Evolutionary conservation across 2,888 invertebrate species (phyloP).

Genomic region (Orthosia gracilis): DNA sequence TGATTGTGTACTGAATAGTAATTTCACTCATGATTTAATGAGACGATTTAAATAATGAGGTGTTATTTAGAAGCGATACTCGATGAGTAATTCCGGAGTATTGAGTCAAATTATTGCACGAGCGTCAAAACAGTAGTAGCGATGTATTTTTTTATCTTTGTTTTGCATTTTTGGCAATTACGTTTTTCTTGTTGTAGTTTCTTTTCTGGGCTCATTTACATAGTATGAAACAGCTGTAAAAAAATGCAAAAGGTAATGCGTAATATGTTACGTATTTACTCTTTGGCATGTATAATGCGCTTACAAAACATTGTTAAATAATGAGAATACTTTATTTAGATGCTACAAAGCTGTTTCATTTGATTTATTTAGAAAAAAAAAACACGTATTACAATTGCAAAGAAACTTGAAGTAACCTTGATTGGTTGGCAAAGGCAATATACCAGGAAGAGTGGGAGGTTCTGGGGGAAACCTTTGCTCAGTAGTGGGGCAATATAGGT

Average conservation of each 20-base stretch:
- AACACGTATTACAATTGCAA: not conserved
- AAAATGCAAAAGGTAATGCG: not conserved
- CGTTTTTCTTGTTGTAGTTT: not conserved
- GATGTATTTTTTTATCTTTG: not conserved
- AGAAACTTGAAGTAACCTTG: too few relatives aligned
- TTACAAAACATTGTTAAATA: not conserved
- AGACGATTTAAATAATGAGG: conserved; percentile 39
- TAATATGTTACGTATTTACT: not conserved
- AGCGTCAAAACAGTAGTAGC: conserved; percentile 15
- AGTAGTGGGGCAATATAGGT: too few relatives aligned
- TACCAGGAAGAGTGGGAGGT: too few relatives aligned
- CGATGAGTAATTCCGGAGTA: conserved; percentile 36
- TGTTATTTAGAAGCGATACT: conserved; percentile 31
- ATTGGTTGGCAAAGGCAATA: too few relatives aligned
- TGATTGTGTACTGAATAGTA: too few relatives aligned
- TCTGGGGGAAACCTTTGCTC: too few relatives aligned
- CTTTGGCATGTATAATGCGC: not conserved
- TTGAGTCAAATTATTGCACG: conserved; percentile 16
- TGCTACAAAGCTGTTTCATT: not conserved
- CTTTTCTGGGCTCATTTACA: not conserved
- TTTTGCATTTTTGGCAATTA: conserved; percentile 12
- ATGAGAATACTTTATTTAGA: not conserved
- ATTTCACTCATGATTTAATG: conserved; percentile 7
- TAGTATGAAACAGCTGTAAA: not conserved
- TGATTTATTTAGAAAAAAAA: not conserved